Evolutionary conservation across 2,888 invertebrate genomes (phyloP), one percentile per base, ranked within the genome.

Genomic region (Caenorhabditis parvicauda): DNA sequence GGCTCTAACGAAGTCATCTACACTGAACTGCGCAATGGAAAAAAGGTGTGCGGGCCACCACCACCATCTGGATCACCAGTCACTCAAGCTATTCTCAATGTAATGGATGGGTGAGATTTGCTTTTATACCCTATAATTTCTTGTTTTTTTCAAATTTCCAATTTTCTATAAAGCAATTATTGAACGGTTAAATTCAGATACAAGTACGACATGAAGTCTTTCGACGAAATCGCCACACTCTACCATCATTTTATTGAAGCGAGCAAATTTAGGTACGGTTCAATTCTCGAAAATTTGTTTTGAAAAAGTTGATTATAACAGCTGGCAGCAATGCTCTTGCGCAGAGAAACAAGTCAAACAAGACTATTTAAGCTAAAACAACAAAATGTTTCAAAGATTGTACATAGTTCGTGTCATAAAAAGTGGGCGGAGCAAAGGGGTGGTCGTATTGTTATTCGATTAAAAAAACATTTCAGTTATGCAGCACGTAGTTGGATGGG

Each of bases 201-300:
- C 28, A 54, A 74, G 22, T 72, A 67, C 45, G 66, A 70, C 41
- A 58, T 64, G 52, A 74, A 67, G 32, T 68, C 72, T 6, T 65
- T 74, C 53, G 21, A 42, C 21, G 76, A 71, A 41, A 66, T 73
- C 51, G 59, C 67, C 21, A 66, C 81, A 0, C 88, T 89, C 1
- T 89, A 89, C 86, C 95, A 96, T 74, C 87, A 90, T 62, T 85
- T 92, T 67, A 84, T 90, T 7, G 95, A 96, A 82, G 87, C 89
- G 3, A 90, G 91, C 82, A 96, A 96, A 82, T 93, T 88, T 84
- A 92, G 89, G 19, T 93, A 89, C 82, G n/a, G n/a, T n/a, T n/a
- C n/a, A n/a, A n/a, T n/a, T n/a, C n/a, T n/a, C n/a, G n/a, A n/a
- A n/a, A n/a, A n/a, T n/a, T n/a, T n/a, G n/a, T n/a, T n/a, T n/a